Evolutionary conservation across 2,113 vertebrate species (phyloP).

Genomic region (Motacilla tschutschensis): DNA sequence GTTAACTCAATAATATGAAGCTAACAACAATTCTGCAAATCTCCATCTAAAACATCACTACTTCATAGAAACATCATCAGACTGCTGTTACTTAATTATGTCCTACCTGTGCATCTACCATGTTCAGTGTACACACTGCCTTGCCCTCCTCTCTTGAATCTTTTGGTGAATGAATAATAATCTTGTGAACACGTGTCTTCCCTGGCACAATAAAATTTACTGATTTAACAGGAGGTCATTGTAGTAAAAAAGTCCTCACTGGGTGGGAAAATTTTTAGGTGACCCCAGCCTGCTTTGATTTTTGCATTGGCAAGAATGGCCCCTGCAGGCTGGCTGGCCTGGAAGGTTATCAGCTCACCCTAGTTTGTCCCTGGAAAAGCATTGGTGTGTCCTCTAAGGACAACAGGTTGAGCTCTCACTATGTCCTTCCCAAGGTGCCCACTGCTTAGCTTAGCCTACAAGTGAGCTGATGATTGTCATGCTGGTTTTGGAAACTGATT

Average conservation of each 20-base stretch:
- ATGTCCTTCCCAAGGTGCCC: not conserved
- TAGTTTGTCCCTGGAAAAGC: accelerated
- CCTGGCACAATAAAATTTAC: not conserved
- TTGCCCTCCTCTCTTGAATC: not conserved
- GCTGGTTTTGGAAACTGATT: not conserved
- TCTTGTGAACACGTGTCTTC: not conserved
- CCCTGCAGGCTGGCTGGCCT: not conserved
- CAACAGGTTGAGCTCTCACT: not conserved
- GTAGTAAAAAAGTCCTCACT: not conserved
- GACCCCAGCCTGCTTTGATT: not conserved
- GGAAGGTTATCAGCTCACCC: not conserved
- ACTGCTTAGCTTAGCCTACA: not conserved
- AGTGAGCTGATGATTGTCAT: not conserved
- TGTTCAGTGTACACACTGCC: not conserved
- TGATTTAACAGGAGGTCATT: not conserved
- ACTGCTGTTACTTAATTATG: not conserved
- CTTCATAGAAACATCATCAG: not conserved
- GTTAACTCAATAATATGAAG: slow-evolving; percentile 30
- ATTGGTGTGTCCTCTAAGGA: not conserved
- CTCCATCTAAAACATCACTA: not conserved
- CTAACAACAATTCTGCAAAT: slow-evolving; percentile 3
- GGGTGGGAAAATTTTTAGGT: not conserved
- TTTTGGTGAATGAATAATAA: not conserved
- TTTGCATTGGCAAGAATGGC: not conserved
- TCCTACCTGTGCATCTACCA: not conserved